These are phyloP conservation scores for Nebria brevicollis DNA, from an alignment of 2,888 invertebrate genomes.

Conservation along the genomic window DNA sequence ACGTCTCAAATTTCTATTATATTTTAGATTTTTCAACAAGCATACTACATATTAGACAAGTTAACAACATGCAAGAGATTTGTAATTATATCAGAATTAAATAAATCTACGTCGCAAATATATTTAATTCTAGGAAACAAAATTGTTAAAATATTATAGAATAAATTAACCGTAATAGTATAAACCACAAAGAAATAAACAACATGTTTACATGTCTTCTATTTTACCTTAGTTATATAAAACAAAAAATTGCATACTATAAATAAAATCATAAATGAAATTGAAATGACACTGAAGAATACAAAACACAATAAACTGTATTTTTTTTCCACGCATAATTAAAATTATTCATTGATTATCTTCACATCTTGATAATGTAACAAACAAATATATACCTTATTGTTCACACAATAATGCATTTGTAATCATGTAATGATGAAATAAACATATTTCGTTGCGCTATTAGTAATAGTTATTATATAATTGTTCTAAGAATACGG, in stretches of 20 bases:
- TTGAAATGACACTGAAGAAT: background rate
- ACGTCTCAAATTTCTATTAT: background rate
- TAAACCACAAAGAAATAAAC: background rate
- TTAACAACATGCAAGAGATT: no score
- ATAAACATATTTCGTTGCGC: background rate
- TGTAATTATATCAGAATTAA: no score
- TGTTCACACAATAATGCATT: background rate
- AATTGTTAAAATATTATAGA: background rate
- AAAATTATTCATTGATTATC: background rate
- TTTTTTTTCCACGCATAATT: background rate
- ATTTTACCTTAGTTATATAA: background rate
- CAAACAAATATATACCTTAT: background rate
- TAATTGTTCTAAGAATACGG: slow-evolving; percentile 9
- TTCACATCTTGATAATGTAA: background rate
- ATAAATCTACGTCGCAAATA: background rate
- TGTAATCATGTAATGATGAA: background rate
- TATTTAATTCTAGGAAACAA: background rate
- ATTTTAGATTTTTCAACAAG: background rate
- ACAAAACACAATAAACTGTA: background rate
- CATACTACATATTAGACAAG: no score
- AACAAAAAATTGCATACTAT: background rate
- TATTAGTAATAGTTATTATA: background rate
- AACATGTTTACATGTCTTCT: background rate
- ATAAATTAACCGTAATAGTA: background rate
- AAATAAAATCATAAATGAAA: background rate